These are phyloP conservation scores for Philaethria dido DNA, from an alignment of 2,888 invertebrate genomes.

Conservation along the genomic window DNA sequence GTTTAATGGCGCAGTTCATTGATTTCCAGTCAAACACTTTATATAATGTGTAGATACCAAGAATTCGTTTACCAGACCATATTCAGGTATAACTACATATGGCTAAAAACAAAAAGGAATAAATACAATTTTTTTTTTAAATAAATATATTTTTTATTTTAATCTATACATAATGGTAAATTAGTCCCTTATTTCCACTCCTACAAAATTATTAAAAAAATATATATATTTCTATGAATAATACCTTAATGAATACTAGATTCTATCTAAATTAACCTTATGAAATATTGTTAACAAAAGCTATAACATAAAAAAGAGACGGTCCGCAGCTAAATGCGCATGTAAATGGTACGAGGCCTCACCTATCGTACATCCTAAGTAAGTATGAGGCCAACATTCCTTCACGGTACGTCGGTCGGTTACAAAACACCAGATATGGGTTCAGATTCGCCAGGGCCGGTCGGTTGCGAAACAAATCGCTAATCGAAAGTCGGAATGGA, in stretches of 20 bases:
- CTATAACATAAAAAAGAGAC: conserved; percentile 34
- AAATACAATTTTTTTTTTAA: no score
- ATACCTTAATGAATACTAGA: neutral
- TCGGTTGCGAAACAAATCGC: conserved; percentile 46
- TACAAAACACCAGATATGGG: conserved; percentile 67
- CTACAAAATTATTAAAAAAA: no score
- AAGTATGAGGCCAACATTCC: conserved; percentile 57
- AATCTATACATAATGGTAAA: no score
- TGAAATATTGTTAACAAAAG: conserved; percentile 6
- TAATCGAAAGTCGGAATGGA: conserved; percentile 20
- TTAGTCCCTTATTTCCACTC: no score
- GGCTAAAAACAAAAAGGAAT: no score
- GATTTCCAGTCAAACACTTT: conserved; percentile 4
- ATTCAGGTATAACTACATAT: no score
- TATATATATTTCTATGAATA: no score
- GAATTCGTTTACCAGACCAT: neutral
- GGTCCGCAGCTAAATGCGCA: conserved; percentile 35
- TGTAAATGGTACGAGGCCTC: conserved; percentile 40
- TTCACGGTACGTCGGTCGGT: conserved; percentile 65
- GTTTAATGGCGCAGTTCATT: conserved; percentile 13
- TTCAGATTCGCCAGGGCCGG: conserved; percentile 51
- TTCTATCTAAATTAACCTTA: neutral
- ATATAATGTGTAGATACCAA: neutral
- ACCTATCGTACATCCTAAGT: conserved; percentile 46
- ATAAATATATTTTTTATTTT: no score